phyloP scores from a whole-genome alignment of 2,888 invertebrate genomes.

The Coelopa pilipes region DNA sequence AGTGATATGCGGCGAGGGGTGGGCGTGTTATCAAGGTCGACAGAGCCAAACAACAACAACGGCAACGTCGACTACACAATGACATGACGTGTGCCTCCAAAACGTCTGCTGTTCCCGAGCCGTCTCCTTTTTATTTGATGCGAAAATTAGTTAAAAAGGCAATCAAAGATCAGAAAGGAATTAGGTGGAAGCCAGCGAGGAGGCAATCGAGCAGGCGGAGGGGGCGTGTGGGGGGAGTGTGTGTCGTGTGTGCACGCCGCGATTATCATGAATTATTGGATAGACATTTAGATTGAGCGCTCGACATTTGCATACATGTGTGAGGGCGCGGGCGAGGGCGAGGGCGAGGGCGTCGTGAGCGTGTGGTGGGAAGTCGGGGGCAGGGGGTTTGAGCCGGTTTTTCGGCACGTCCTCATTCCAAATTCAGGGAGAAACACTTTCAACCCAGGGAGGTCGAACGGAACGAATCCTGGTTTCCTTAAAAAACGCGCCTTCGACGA shows the following conservation, averaged over 20 bases:
- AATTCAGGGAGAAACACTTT: too few relatives aligned
- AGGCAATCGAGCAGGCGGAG: too few relatives aligned
- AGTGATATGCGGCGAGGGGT: conserved; percentile 2
- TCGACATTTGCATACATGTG: conserved; percentile 18
- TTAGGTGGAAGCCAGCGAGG: background rate
- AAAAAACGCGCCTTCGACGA: background rate
- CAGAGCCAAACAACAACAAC: background rate
- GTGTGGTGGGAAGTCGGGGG: too few relatives aligned
- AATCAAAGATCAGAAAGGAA: conserved; percentile 58
- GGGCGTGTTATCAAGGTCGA: background rate
- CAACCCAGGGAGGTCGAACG: too few relatives aligned
- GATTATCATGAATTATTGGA: conserved; percentile 29
- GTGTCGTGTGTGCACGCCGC: background rate
- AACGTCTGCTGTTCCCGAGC: conserved; percentile 19
- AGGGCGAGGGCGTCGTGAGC: too few relatives aligned
- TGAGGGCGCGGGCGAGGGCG: background rate
- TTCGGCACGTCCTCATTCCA: background rate
- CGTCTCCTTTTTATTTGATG: conserved; percentile 31
- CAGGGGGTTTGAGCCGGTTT: background rate
- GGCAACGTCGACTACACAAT: background rate
- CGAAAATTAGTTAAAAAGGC: conserved; percentile 63
- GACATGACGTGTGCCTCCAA: conserved; percentile 11
- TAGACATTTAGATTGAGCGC: conserved; percentile 22
- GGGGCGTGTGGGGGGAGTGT: background rate
- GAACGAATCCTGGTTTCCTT: too few relatives aligned